Base-by-base conservation (phyloP, 1,140 invertebrate species). In the Cecropterus lyciades region DNA sequence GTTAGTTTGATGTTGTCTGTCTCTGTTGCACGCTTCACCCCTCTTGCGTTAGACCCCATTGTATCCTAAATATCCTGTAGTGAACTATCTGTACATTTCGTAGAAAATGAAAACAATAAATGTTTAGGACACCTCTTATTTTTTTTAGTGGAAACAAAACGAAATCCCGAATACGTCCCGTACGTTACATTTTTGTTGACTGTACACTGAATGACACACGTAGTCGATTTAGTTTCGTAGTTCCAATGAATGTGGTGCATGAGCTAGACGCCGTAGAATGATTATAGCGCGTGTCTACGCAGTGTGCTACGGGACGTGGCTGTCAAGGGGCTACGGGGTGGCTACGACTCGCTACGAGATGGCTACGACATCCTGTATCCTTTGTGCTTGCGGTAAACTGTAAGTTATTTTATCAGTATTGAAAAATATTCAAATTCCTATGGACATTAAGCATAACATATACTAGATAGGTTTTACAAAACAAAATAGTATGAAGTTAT, bases 1-100 rank as follows among this genome's bases (percentile, higher is more conserved):
- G 79, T 78, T 78, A 80, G 81, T 79, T 79, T 73, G 80, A 72
- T 82, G 82, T 81, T 69, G 74, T 77, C 57, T 71, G 69, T 66
- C 67, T 64, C 49, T 59, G 45, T 66, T 59, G 49, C 72, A 60
- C 45, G 63, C 17, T 63, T 57, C 24, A 9, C 30, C 17, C 52
- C 15, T 20, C 15, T 40, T 55, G 33, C 2, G 13, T 17, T 33
- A 0, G 0, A 1, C 33, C 33, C 11, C n/a, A 8, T 33, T 33
- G 1, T 8, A 33, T 33, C 30, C 30, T 10, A 10, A n/a, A 37
- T 20, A 33, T 7, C 33, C 33, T 7, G 33, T 37, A 37, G 33
- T 37, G 11, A n/a, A n/a, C n/a, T n/a, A n/a, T 11, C 2, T 37
- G 3, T 30, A 30, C 0, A 0, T 37, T 11, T 37, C 3, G 33